Conservation (phyloP, 2,797 vertebrate species). For the Alcedo atthis region DNA sequence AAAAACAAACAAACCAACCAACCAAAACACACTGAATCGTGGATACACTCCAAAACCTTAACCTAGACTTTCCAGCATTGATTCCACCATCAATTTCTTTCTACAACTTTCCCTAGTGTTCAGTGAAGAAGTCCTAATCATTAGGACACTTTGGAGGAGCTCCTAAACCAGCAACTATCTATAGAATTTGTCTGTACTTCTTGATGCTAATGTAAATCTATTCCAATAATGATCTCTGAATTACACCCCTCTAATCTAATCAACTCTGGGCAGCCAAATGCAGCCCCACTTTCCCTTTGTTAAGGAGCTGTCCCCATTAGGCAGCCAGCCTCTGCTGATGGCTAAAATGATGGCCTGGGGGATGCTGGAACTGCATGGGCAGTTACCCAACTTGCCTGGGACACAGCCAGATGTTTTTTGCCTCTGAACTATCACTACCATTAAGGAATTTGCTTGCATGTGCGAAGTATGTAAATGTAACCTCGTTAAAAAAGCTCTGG, state of each 20-base stretch:
- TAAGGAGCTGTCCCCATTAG: not conserved
- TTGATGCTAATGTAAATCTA: not conserved
- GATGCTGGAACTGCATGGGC: not conserved
- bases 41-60: not conserved
- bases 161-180: not conserved
- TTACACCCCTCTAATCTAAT: not conserved
- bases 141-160: fast-evolving
- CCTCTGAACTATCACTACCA: not conserved
- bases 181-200: not conserved
- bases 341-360: not conserved
- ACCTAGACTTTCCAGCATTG: not conserved
- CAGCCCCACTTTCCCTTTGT: not conserved
- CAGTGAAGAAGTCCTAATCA: not conserved
- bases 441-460: not conserved
- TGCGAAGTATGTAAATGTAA: not conserved
- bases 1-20: not conserved
- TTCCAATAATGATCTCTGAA: not conserved
- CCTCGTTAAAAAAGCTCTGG: not conserved
- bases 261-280: not conserved
- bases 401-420: not conserved
- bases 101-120: not conserved
- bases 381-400: not conserved
- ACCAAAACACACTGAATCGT: not conserved
- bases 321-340: not conserved
- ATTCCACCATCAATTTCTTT: not conserved